Conservation (phyloP, 2,797 vertebrate species). For the Pangasius mekongensis region DNA sequence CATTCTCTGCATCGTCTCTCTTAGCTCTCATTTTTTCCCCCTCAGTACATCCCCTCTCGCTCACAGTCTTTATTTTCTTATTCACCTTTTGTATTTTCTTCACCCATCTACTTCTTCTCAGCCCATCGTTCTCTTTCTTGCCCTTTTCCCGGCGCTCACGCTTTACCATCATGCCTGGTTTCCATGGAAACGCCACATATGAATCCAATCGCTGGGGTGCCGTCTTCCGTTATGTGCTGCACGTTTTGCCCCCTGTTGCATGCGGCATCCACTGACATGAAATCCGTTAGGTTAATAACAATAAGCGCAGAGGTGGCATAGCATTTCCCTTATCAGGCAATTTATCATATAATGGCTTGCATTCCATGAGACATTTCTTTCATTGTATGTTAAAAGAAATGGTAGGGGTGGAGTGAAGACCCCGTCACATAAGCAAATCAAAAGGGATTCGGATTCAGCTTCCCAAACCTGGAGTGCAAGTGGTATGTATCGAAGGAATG, state of each 20-base stretch:
- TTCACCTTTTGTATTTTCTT: conserved; percentile 5
- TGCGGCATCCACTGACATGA: conserved; percentile 20
- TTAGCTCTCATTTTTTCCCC: background rate
- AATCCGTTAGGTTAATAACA: conserved; percentile 27
- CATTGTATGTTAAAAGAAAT: background rate
- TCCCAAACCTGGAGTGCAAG: background rate
- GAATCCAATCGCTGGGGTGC: conserved; percentile 73
- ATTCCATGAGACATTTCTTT: background rate
- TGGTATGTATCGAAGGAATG: background rate
- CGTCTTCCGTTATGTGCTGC: conserved; percentile 63
- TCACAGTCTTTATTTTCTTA: background rate
- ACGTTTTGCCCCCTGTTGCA: conserved; percentile 47
- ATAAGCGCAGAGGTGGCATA: background rate
- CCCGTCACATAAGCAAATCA: too few species aligned
- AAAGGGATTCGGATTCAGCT: background rate
- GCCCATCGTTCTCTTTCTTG: conserved; percentile 19
- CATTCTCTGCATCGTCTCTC: background rate
- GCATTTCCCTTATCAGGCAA: background rate
- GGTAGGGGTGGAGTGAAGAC: background rate
- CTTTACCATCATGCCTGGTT: conserved; percentile 60
- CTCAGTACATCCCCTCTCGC: background rate
- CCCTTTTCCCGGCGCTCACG: conserved; percentile 22
- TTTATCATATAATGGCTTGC: background rate
- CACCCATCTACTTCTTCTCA: background rate
- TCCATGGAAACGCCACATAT: conserved; percentile 75